A percentile compares a stretch with the other conserved stretches of the same genome.
These are phyloP conservation scores for Myopa testacea DNA, from an alignment of 2,888 invertebrate species.

Conservation along the genomic window DNA sequence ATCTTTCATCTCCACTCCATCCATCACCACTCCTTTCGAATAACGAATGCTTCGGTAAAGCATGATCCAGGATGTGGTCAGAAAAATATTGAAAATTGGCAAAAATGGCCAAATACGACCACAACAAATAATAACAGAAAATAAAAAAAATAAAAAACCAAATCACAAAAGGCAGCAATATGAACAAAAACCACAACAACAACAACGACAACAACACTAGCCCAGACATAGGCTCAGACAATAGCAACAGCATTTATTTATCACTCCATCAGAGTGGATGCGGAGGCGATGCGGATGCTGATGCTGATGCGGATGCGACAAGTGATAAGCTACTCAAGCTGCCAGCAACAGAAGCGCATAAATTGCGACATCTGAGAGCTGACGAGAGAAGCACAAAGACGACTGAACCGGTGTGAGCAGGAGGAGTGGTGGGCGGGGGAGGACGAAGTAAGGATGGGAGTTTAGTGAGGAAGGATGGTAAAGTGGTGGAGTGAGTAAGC, in stretches of 20 bases:
- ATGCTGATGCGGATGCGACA: slow-evolving; percentile 23
- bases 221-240: slow-evolving; percentile 57
- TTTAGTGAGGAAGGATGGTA: not conserved
- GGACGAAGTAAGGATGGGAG: not conserved
- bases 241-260: slow-evolving; percentile 55
- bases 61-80: slow-evolving; percentile 12
- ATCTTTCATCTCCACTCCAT: not conserved
- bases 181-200: not conserved
- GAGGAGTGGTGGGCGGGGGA: not conserved
- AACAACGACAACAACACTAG: slow-evolving; percentile 31
- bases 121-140: slow-evolving; percentile 5
- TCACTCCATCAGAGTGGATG: slow-evolving; percentile 43
- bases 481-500: slow-evolving; percentile 16
- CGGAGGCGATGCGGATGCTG: not conserved
- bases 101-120: slow-evolving; percentile 7
- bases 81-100: slow-evolving; percentile 10
- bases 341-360: slow-evolving; percentile 26
- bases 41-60: not conserved
- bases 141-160: slow-evolving; percentile 7
- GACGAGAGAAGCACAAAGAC: not conserved
- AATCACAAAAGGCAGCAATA: slow-evolving; percentile 50
- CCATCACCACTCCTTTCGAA: not conserved
- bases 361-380: slow-evolving; percentile 25
- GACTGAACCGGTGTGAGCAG: not conserved
- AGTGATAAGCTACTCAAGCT: slow-evolving; percentile 26